Evolutionary conservation across 2,888 invertebrate genomes (phyloP).

Genomic region (Mylabris sibirica): DNA sequence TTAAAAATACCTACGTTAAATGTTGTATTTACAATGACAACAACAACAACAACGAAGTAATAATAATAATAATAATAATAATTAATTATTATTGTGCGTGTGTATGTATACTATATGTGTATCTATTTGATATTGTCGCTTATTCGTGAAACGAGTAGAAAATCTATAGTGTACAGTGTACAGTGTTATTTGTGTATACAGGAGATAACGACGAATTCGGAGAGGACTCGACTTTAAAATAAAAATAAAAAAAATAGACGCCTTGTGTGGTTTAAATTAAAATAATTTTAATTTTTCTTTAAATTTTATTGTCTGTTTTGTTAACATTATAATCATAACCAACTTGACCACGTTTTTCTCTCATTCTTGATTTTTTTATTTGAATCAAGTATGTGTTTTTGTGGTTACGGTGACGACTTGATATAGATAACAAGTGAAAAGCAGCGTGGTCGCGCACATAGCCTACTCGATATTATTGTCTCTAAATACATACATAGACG

Average conservation of each 20-base stretch:
- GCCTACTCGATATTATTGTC: constrained; percentile 1
- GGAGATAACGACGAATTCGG: neutral
- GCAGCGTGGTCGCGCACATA: constrained; percentile 21
- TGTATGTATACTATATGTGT: no score
- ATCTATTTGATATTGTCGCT: constrained; percentile 12
- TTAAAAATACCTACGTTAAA: neutral
- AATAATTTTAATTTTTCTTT: no score
- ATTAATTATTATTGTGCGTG: neutral
- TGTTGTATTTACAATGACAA: neutral
- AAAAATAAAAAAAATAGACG: neutral
- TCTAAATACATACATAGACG: neutral
- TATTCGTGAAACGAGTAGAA: no score
- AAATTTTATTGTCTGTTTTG: no score
- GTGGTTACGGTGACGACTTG: constrained; percentile 43
- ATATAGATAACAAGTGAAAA: constrained; percentile 46
- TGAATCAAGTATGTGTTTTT: constrained; percentile 3
- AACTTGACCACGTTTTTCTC: neutral
- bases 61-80: no score
- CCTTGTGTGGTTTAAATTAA: neutral
- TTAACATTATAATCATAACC: neutral
- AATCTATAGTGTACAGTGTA: neutral
- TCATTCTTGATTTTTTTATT: neutral
- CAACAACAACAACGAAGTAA: neutral
- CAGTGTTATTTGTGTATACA: neutral
- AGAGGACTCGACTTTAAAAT: no score